Conservation (phyloP, 2,888 invertebrate species). For the Boloria selene region DNA sequence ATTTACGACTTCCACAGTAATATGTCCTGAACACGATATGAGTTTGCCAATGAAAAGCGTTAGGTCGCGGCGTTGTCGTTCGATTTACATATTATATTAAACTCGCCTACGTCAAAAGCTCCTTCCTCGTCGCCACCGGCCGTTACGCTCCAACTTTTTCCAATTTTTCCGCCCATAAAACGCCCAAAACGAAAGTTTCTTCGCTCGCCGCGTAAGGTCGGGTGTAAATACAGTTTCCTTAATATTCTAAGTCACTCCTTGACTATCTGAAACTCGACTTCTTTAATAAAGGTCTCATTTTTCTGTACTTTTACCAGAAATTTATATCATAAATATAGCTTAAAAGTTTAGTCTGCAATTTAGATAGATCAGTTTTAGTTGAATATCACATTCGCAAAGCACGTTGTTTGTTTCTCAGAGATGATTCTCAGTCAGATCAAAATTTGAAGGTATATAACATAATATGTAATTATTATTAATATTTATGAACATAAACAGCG, state of each 20-base stretch:
- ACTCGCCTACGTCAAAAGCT: conserved; percentile 66
- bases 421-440: no score
- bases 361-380: no score
- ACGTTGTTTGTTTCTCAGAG: no score
- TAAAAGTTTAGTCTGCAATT: conserved; percentile 12
- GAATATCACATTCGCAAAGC: no score
- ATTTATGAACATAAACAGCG: neutral
- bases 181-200: conserved; percentile 76
- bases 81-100: conserved; percentile 83
- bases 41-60: conserved; percentile 68
- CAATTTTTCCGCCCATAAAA: conserved; percentile 82
- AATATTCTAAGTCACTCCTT: conserved; percentile 77
- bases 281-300: conserved; percentile 63
- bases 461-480: no score
- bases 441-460: no score
- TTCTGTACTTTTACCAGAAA: conserved; percentile 37
- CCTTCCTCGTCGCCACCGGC: conserved; percentile 73
- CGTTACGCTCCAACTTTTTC: conserved; percentile 81
- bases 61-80: conserved; percentile 74
- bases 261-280: conserved; percentile 62
- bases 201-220: conserved; percentile 76
- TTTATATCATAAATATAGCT: conserved; percentile 45
- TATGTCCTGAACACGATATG: conserved; percentile 75
- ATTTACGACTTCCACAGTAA: conserved; percentile 79
- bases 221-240: conserved; percentile 81